phyloP scores from a whole-genome alignment of 2,797 vertebrate species.

The Gephyroberyx darwinii region DNA sequence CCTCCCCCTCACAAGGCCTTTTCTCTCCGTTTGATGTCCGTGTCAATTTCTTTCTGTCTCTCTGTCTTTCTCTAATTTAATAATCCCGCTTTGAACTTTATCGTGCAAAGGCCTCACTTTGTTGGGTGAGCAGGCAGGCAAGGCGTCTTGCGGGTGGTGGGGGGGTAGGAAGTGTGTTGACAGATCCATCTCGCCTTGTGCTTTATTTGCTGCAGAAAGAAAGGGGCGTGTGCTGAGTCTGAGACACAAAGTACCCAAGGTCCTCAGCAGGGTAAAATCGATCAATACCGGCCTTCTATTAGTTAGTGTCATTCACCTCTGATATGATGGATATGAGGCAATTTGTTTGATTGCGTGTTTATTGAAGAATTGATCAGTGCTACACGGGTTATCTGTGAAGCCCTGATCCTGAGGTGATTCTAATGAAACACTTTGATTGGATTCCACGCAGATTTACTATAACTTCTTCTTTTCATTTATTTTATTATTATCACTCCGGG shows the following conservation, averaged over 20 bases:
- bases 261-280: too few species aligned
- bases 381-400: too few species aligned
- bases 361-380: too few species aligned
- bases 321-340: too few species aligned
- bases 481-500: too few species aligned
- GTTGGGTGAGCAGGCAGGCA: slow-evolving; percentile 62
- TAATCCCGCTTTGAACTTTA: slow-evolving; percentile 80
- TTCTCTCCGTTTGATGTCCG: slow-evolving; percentile 76
- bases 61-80: slow-evolving; percentile 80
- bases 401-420: too few species aligned
- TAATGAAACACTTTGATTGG: too few species aligned
- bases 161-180: slow-evolving; percentile 1
- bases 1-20: slow-evolving; percentile 71
- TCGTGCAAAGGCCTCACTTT: slow-evolving; percentile 66
- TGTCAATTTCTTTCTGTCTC: slow-evolving; percentile 76
- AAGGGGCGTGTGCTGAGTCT: slow-evolving; percentile 10
- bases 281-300: too few species aligned
- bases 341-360: too few species aligned
- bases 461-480: too few species aligned
- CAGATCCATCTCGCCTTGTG: slow-evolving; percentile 38
- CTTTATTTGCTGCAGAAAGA: slow-evolving; percentile 40
- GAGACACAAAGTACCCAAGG: slow-evolving; percentile 11
- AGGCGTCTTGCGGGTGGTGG: slow-evolving; percentile 35
- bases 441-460: too few species aligned
- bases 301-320: too few species aligned